Evolutionary conservation across 2,888 invertebrate genomes (phyloP).

Genomic region (Chymomyza fuscimana): DNA sequence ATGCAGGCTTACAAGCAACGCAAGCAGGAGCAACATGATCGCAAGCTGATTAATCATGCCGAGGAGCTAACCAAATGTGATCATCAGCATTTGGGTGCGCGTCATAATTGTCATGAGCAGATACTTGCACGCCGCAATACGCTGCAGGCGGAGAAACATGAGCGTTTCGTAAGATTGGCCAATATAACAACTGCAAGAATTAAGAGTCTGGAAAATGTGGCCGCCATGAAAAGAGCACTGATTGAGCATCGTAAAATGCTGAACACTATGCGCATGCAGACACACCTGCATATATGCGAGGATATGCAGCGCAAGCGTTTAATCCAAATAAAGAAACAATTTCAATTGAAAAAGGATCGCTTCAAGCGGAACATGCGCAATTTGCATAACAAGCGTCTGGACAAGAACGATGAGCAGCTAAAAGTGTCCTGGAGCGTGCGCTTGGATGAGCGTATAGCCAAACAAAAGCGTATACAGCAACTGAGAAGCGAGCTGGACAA

Average conservation of each 20-base stretch:
- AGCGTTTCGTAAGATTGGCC: conserved; percentile 51
- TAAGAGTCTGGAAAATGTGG: conserved; percentile 56
- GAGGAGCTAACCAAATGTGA: conserved; percentile 73
- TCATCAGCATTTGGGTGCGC: conserved; percentile 50
- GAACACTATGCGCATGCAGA: conserved; percentile 61
- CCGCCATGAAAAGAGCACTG: conserved; percentile 48
- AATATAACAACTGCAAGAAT: conserved; percentile 56
- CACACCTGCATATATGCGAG: conserved; percentile 55
- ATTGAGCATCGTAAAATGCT: conserved; percentile 64
- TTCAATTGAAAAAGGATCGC: conserved; percentile 73
- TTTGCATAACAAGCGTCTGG: conserved; percentile 44
- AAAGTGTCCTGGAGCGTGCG: conserved; percentile 73
- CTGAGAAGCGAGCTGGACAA: conserved; percentile 41
- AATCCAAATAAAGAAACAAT: conserved; percentile 75
- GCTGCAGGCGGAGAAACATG: conserved; percentile 48
- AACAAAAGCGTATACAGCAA: conserved; percentile 45
- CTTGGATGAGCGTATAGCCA: conserved; percentile 64
- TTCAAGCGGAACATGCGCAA: conserved; percentile 60
- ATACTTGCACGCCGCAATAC: conserved; percentile 62
- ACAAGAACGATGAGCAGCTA: conserved; percentile 56
- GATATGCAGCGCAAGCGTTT: conserved; percentile 74
- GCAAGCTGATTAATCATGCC: conserved; percentile 71
- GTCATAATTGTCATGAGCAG: conserved; percentile 57
- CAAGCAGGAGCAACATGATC: conserved; percentile 72
- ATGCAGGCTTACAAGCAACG: conserved; percentile 73